Conservation (phyloP, 1,140 invertebrate species). For the Drosophila auraria region DNA sequence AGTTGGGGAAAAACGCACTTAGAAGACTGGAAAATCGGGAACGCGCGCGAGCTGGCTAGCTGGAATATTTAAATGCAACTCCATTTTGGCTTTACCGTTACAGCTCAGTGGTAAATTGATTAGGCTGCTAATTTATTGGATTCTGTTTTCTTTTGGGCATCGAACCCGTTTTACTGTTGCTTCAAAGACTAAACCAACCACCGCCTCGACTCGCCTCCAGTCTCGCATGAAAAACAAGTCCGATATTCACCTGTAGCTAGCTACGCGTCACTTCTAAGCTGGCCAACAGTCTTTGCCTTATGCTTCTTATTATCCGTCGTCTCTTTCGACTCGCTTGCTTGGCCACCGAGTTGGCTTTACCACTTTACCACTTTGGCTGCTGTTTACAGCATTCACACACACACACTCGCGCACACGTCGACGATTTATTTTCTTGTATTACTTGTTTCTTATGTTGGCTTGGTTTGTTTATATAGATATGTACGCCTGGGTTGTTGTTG, state of each 20-base stretch:
- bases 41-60: conserved; percentile 4
- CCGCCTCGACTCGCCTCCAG: conserved; percentile 23
- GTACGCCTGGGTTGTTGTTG: conserved; percentile 41
- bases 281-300: conserved; percentile 58
- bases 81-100: conserved; percentile 58
- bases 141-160: conserved; percentile 57
- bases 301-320: conserved; percentile 49
- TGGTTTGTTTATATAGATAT: conserved; percentile 68
- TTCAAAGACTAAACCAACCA: conserved; percentile 30
- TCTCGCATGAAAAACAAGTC: conserved; percentile 57
- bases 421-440: conserved; percentile 79
- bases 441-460: conserved; percentile 73
- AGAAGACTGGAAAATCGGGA: conserved; percentile 35
- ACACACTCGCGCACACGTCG: conserved; percentile 21
- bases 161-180: conserved; percentile 60
- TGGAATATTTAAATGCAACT: conserved; percentile 37
- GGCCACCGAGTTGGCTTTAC: conserved; percentile 41
- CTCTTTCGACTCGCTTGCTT: conserved; percentile 57
- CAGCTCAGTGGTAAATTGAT: conserved; percentile 68
- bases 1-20: conserved; percentile 33
- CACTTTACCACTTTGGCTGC: conserved; percentile 71
- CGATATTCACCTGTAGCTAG: conserved; percentile 69
- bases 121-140: conserved; percentile 78
- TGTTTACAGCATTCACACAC: conserved; percentile 71
- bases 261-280: conserved; percentile 58